phyloP scores from a whole-genome alignment of 2,113 vertebrate species.

The Tamias sibiricus region DNA sequence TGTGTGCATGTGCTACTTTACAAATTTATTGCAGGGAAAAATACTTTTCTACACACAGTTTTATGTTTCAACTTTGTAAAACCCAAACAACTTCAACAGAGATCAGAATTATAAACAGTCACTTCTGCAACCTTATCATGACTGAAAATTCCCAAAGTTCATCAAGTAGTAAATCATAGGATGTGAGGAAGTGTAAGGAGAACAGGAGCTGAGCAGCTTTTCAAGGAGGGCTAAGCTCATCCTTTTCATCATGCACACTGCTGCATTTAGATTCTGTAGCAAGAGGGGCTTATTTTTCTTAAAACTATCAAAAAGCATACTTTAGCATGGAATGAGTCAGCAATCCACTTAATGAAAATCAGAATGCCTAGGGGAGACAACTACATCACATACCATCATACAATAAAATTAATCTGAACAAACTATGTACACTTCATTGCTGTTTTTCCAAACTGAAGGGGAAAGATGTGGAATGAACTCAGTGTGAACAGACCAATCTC shows the following conservation, averaged over 20 bases:
- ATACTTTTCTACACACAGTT: not conserved
- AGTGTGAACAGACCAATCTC: not conserved
- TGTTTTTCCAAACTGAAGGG: slow-evolving; percentile 18
- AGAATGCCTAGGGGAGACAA: not conserved
- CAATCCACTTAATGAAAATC: slow-evolving; percentile 23
- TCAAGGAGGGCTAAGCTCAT: not conserved
- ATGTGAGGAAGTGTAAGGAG: not conserved
- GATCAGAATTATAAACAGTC: slow-evolving; percentile 26
- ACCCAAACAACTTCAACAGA: slow-evolving; percentile 31
- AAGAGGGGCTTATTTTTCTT: slow-evolving; percentile 3
- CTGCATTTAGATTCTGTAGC: not conserved
- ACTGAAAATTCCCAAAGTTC: slow-evolving; percentile 35
- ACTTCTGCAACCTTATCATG: not conserved
- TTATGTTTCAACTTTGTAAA: not conserved
- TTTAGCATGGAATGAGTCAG: slow-evolving; percentile 43
- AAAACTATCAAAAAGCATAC: not conserved
- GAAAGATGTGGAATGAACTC: slow-evolving; percentile 32
- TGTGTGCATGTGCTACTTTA: not conserved
- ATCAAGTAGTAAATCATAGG: slow-evolving; percentile 23
- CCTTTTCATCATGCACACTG: not conserved
- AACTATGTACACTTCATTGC: not conserved
- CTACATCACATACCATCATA: not conserved
- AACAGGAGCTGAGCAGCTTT: not conserved
- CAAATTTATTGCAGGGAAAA: not conserved
- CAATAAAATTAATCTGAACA: slow-evolving; percentile 28